Percentiles rank a stretch among this genome's conserved stretches.
Evolutionary conservation across 2,888 invertebrate species (phyloP).

Genomic region (Drosophila ezoana): DNA sequence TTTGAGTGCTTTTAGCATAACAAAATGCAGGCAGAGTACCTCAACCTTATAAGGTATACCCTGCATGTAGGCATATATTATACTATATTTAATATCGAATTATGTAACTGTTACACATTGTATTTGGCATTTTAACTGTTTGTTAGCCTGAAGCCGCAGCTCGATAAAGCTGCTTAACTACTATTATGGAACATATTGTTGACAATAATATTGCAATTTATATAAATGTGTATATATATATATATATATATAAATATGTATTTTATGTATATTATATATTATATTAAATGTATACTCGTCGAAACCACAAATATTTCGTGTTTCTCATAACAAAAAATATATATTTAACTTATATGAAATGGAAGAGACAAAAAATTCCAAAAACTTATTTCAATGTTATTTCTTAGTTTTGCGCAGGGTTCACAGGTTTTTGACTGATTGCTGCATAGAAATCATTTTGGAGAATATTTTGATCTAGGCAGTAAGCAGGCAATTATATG

Average conservation of each 20-base stretch:
- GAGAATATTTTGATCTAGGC: neutral
- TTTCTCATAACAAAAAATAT: slow-evolving; percentile 29
- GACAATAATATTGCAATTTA: slow-evolving; percentile 77
- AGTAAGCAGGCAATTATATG: slow-evolving; percentile 4
- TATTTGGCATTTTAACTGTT: slow-evolving; percentile 33
- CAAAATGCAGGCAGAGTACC: slow-evolving; percentile 1
- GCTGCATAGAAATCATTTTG: neutral
- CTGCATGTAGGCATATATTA: slow-evolving; percentile 12
- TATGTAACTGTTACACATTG: slow-evolving; percentile 70
- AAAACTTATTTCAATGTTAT: neutral
- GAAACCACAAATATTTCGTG: slow-evolving; percentile 42
- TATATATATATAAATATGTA: slow-evolving; percentile 50
- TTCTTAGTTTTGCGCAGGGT: neutral
- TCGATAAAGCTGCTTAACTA: slow-evolving; percentile 45
- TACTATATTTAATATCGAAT: slow-evolving; percentile 36
- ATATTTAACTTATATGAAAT: slow-evolving; percentile 35
- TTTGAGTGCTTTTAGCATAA: slow-evolving; percentile 60
- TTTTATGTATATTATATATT: slow-evolving; percentile 50
- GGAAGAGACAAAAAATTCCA: slow-evolving; percentile 1
- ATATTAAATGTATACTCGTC: slow-evolving; percentile 42
- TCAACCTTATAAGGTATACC: slow-evolving; percentile 1
- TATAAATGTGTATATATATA: slow-evolving; percentile 41
- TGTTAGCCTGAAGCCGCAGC: slow-evolving; percentile 64
- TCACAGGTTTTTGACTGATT: slow-evolving; percentile 11
- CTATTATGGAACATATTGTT: slow-evolving; percentile 73